Evolutionary conservation across 2,797 vertebrate species (phyloP).

Genomic region (Hylomyscus alleni): DNA sequence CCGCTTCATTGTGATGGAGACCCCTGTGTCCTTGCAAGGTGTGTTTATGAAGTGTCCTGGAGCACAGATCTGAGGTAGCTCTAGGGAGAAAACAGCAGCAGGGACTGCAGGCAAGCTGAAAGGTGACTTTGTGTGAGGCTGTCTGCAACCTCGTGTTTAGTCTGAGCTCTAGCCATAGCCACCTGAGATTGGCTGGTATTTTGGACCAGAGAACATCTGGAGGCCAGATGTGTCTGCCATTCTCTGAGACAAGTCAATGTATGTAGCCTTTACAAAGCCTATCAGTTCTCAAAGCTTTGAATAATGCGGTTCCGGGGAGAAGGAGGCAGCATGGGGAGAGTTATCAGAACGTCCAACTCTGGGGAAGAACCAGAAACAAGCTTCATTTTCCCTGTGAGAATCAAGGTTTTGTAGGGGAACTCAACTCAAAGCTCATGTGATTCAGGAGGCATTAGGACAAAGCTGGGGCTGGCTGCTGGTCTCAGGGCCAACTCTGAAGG

Average conservation of each 20-base stretch:
- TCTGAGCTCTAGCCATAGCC: constrained; percentile 84
- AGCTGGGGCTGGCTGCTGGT: neutral
- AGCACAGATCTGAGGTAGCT: neutral
- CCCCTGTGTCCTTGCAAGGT: neutral
- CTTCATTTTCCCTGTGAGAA: neutral
- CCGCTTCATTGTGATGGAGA: neutral
- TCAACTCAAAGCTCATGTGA: neutral
- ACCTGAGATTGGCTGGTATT: constrained; percentile 81
- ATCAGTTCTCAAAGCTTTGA: constrained; percentile 72
- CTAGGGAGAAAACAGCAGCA: constrained; percentile 50
- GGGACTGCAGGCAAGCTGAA: constrained; percentile 63
- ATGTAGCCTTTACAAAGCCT: constrained; percentile 68
- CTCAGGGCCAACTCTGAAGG: neutral
- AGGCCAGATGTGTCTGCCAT: constrained; percentile 84
- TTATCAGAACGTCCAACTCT: neutral
- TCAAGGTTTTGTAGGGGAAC: neutral
- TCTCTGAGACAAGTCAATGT: constrained; percentile 67
- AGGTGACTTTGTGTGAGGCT: constrained; percentile 73
- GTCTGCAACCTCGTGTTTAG: constrained; percentile 85
- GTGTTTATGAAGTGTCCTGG: neutral
- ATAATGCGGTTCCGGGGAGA: constrained; percentile 42
- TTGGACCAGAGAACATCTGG: constrained; percentile 85
- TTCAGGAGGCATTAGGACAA: neutral
- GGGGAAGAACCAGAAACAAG: neutral
- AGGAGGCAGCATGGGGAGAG: neutral